A percentile compares a stretch with the other conserved stretches of the same genome.
Conservation (phyloP, 2,888 invertebrate genomes). For the Euzophera pinguis region DNA sequence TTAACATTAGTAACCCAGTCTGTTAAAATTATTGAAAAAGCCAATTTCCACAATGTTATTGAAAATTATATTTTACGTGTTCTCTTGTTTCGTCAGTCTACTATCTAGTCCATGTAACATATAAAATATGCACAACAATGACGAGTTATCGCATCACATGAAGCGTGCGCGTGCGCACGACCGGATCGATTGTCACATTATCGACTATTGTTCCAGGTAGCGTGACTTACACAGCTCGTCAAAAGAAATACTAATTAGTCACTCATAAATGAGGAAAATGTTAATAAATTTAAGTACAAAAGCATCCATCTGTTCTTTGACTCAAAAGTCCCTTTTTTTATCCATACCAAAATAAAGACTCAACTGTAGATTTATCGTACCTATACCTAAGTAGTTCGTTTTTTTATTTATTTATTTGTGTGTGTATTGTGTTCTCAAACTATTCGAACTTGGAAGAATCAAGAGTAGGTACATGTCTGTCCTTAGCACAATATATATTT, state of each 20-base stretch:
- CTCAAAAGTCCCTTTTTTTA: neutral
- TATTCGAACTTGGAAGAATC: too few relatives aligned
- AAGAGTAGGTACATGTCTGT: too few relatives aligned
- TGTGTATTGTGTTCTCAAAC: too few relatives aligned
- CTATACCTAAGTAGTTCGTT: too few relatives aligned
- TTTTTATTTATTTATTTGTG: too few relatives aligned
- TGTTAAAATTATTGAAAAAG: too few relatives aligned
- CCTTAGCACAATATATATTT: too few relatives aligned
- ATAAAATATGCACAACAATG: conserved; percentile 2
- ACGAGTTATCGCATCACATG: conserved; percentile 10
- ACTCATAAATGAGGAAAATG: conserved; percentile 5
- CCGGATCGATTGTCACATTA: conserved; percentile 51
- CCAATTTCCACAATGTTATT: too few relatives aligned
- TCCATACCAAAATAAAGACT: neutral
- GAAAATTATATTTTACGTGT: too few relatives aligned
- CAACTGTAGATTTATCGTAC: too few relatives aligned
- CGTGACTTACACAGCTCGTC: conserved; percentile 55
- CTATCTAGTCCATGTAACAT: neutral
- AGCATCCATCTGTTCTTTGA: neutral
- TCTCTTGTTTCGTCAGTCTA: neutral
- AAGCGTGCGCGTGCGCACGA: conserved; percentile 61
- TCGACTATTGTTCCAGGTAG: conserved; percentile 56
- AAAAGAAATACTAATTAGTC: conserved; percentile 62
- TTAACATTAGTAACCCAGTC: too few relatives aligned
- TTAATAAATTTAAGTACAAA: neutral